These are phyloP conservation scores for Tryphoninae sp. DNA, from an alignment of 2,888 invertebrate species.

Conservation along the genomic window DNA sequence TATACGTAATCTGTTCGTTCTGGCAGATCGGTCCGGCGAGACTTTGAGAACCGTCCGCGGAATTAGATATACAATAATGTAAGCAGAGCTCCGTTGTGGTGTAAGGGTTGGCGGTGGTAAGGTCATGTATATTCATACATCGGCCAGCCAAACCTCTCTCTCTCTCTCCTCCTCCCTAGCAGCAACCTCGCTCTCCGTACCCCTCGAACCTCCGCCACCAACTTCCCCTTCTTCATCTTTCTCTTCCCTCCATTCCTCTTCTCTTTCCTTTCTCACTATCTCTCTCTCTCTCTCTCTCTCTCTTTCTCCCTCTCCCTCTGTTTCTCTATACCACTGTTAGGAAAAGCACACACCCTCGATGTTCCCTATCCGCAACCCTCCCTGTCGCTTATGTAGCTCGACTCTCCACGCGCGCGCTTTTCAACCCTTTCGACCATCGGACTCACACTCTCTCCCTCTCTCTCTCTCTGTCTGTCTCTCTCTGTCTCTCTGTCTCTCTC, in stretches of 20 bases:
- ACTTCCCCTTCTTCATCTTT: conserved; percentile 73
- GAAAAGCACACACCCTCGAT: conserved; percentile 73
- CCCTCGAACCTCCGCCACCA: conserved; percentile 83
- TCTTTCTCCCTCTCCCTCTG: conserved; percentile 66
- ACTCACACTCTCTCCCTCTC: conserved; percentile 50
- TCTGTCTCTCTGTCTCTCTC: conserved; percentile 34
- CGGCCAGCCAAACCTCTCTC: conserved; percentile 75
- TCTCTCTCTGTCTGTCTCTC: background rate
- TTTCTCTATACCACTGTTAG: conserved; percentile 63
- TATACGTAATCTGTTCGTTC: conserved; percentile 21
- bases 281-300: conserved; percentile 67
- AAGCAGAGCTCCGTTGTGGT: conserved; percentile 81
- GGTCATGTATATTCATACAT: conserved; percentile 82
- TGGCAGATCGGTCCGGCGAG: conserved; percentile 62
- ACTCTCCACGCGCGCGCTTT: conserved; percentile 77
- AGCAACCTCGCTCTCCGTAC: conserved; percentile 68
- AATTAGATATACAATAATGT: conserved; percentile 82
- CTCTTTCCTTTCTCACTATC: conserved; percentile 63
- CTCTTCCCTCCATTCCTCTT: conserved; percentile 70
- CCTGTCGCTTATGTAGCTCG: conserved; percentile 67
- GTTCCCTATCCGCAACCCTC: conserved; percentile 70
- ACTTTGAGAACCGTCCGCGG: conserved; percentile 80
- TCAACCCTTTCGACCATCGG: conserved; percentile 77
- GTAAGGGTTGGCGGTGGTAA: conserved; percentile 79
- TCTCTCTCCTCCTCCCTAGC: conserved; percentile 71